phyloP scores from a whole-genome alignment of 2,888 invertebrate species.

The Acrobasis suavella region DNA sequence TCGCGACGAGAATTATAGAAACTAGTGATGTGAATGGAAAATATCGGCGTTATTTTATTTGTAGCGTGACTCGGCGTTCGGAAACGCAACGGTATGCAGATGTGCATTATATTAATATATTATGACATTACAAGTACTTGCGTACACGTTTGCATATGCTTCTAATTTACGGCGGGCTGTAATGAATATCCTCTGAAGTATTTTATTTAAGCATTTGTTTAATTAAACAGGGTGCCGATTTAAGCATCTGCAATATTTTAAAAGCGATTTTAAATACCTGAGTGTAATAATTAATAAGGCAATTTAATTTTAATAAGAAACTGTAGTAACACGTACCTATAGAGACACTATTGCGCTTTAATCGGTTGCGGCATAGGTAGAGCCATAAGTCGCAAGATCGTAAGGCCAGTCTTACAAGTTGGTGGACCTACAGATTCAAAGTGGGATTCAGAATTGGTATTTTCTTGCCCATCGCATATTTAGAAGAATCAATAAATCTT shows the following conservation, averaged over 20 bases:
- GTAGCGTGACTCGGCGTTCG: slow-evolving; percentile 53
- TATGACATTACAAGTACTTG: slow-evolving; percentile 21
- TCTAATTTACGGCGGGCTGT: slow-evolving; percentile 27
- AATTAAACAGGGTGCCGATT: slow-evolving; percentile 1
- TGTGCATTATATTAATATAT: slow-evolving; percentile 35
- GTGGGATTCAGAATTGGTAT: too few relatives aligned
- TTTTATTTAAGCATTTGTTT: slow-evolving; percentile 18
- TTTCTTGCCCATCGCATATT: too few relatives aligned
- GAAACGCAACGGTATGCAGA: slow-evolving; percentile 42
- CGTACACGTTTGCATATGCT: slow-evolving; percentile 24
- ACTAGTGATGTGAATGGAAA: slow-evolving; percentile 33
- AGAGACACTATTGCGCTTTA: too few relatives aligned
- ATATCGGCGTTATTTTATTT: slow-evolving; percentile 47
- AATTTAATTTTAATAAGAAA: too few relatives aligned
- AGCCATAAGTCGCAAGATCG: too few relatives aligned
- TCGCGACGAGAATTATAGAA: slow-evolving; percentile 47
- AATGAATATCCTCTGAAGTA: slow-evolving; percentile 1
- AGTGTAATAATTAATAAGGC: too few relatives aligned
- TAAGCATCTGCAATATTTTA: slow-evolving; percentile 9
- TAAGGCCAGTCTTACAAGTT: too few relatives aligned
- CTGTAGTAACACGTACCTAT: too few relatives aligned
- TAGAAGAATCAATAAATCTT: too few relatives aligned
- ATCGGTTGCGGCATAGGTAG: too few relatives aligned
- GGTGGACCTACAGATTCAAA: too few relatives aligned
- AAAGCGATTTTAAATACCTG: not conserved